Base-by-base conservation (phyloP, 2,888 invertebrate genomes). In the Noctuana brunneofusca region DNA sequence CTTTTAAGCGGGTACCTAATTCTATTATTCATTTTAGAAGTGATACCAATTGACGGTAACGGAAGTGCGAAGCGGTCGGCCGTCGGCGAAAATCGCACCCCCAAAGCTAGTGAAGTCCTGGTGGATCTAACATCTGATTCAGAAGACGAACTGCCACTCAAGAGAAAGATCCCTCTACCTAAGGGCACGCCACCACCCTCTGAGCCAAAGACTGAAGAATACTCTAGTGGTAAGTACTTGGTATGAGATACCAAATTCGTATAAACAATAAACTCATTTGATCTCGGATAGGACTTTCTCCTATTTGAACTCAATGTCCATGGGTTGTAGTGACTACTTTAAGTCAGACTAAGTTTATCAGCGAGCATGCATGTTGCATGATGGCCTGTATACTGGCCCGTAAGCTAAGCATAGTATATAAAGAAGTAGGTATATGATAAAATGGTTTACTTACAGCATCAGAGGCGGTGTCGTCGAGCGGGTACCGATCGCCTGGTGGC, bases 121-220 rank as follows among this genome's bases (percentile, higher is more conserved):
- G 95, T 96, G 18, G 96, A 96, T 83, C 88, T 96, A 67, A 96
- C 96, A 0, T 95, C 95, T 0, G 95, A 95, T 83, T 95, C 95
- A 0, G 95, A 96, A 66, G 93, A 95, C 73, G 95, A 95, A 71
- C 85, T 94, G 76, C 94, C 95, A 12, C 91, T 95, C 67, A 94
- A 94, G 80, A 87, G 94, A 72, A 93, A 93, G 77, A 87, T 80
- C 63, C 81, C 87, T 5, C 83, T 74, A 67, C 82, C 87, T 69
- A 87, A 87, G 56, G 72, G 79, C 46, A 80, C 92, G 4, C 92
- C 92, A 53, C 89, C 92, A 83, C 80, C 81, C 46, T 69, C 75
- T 0, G 85, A 84, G 18, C 58, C 71, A 48, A 87, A 87, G 68
- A 81, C 74, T 57, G 89, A 81, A 73, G 77, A 92, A 73, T 85